Evolutionary conservation across 2,888 invertebrate genomes (phyloP).

Genomic region (Eugnorisma glareosa): DNA sequence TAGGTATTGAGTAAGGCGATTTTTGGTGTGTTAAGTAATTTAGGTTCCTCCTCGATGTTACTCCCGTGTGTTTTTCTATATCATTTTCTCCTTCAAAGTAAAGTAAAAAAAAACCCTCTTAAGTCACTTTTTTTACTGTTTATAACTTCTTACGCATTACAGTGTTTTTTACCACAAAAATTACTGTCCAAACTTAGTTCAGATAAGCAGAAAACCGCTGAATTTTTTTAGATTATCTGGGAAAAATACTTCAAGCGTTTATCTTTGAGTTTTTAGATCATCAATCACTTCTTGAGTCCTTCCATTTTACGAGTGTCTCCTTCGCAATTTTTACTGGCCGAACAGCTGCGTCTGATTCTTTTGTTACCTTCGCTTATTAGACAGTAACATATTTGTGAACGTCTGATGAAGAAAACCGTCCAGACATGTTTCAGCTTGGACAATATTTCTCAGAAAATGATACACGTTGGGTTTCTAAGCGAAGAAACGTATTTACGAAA

Average conservation of each 20-base stretch:
- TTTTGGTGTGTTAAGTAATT: not conserved
- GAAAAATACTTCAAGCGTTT: conserved; percentile 50
- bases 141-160: not conserved
- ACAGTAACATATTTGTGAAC: conserved; percentile 35
- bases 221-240: conserved; percentile 44
- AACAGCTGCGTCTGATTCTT: conserved; percentile 50
- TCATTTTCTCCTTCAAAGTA: not conserved
- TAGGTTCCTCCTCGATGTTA: not conserved
- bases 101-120: not conserved
- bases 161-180: conserved; percentile 9
- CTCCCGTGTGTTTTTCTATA: not conserved
- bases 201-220: not conserved
- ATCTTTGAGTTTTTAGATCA: conserved; percentile 56
- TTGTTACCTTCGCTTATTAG: conserved; percentile 50
- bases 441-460: not conserved
- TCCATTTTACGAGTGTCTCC: conserved; percentile 52
- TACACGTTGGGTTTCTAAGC: not conserved
- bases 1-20: not conserved
- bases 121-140: not conserved
- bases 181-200: conserved; percentile 11
- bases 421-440: not conserved
- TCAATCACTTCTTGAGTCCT: conserved; percentile 54
- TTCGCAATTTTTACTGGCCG: conserved; percentile 52
- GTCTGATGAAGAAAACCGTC: conserved; percentile 19
- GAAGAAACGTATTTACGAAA: not conserved